Evolutionary conservation across 1,140 invertebrate species (phyloP).

Genomic region (Holcopasites calliopsidis): DNA sequence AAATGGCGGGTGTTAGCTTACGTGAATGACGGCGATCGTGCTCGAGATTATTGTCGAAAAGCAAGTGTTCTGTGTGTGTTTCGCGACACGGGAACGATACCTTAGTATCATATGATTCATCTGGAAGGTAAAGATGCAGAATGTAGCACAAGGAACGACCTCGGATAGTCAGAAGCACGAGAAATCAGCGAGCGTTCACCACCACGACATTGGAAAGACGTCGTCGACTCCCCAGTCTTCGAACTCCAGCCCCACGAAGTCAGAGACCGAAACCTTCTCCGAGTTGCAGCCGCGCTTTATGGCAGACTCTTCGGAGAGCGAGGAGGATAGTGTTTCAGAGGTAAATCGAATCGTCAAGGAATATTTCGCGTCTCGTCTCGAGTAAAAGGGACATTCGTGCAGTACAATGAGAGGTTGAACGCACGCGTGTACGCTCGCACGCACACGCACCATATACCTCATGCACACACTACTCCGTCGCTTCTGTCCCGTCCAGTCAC

Average conservation of each 20-base stretch:
- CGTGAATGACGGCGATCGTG: slow-evolving; percentile 83
- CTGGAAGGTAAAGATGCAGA: slow-evolving; percentile 90
- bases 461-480: slow-evolving; percentile 15
- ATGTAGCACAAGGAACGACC: slow-evolving; percentile 87
- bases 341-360: slow-evolving; percentile 79
- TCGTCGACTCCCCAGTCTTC: slow-evolving; percentile 83
- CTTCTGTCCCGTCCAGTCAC: slow-evolving; percentile 30
- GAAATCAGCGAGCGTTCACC: slow-evolving; percentile 81
- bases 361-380: slow-evolving; percentile 48
- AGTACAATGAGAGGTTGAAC: slow-evolving; percentile 22
- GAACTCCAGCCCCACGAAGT: slow-evolving; percentile 86
- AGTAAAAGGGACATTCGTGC: slow-evolving; percentile 41
- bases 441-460: slow-evolving; percentile 3
- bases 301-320: slow-evolving; percentile 94
- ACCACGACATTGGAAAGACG: slow-evolving; percentile 82
- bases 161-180: slow-evolving; percentile 89
- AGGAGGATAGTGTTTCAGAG: slow-evolving; percentile 95
- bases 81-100: slow-evolving; percentile 79
- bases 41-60: slow-evolving; percentile 68
- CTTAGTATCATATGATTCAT: slow-evolving; percentile 83
- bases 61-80: slow-evolving; percentile 68
- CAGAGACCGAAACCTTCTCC: slow-evolving; percentile 88
- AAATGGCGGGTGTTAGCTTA: slow-evolving; percentile 87
- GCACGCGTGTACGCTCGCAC: slow-evolving; percentile 30
- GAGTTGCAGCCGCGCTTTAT: slow-evolving; percentile 89